Percentiles rank a stretch among this genome's conserved stretches.
Evolutionary conservation across 2,113 vertebrate genomes (phyloP).

Genomic region (Osmerus mordax): DNA sequence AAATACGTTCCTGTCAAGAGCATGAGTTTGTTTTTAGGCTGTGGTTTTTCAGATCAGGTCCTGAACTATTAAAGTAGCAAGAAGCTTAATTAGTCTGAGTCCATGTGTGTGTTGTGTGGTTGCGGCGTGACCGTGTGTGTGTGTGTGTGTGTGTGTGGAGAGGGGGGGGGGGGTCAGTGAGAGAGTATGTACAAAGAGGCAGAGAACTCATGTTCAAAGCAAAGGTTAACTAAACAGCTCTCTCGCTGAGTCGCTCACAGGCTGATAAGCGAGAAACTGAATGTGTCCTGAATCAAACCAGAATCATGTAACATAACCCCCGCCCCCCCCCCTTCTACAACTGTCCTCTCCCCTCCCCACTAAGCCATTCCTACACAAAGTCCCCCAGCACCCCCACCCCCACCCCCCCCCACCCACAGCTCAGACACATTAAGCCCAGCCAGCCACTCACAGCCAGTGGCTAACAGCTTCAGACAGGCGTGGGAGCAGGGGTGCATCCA

Average conservation of each 20-base stretch:
- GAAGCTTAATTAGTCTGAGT: background rate
- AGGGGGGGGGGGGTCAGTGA: background rate
- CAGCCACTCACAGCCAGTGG: constrained; percentile 80
- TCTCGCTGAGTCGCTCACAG: constrained; percentile 19
- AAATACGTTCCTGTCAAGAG: too few species aligned
- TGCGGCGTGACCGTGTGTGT: background rate
- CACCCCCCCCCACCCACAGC: constrained; percentile 64
- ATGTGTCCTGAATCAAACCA: constrained; percentile 45
- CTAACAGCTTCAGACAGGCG: constrained; percentile 97
- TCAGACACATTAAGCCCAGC: constrained; percentile 79
- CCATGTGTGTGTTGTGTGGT: background rate
- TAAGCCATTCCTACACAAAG: constrained; percentile 31
- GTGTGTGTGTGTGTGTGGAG: background rate
- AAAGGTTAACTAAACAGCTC: constrained; percentile 30
- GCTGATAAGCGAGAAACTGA: constrained; percentile 37
- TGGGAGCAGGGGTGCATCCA: constrained; percentile 87
- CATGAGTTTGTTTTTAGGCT: too few species aligned
- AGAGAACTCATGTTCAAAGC: constrained; percentile 24
- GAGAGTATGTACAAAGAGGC: background rate
- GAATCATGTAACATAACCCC: constrained; percentile 47
- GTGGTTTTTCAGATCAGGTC: too few species aligned
- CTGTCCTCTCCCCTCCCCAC: constrained; percentile 26
- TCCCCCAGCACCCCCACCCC: constrained; percentile 43
- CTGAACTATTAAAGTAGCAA: too few species aligned
- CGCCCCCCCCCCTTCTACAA: constrained; percentile 14